Percentiles rank a stretch among this genome's conserved stretches.
These are phyloP conservation scores for Myotis planiceps DNA, from an alignment of 2,797 vertebrate genomes.

Conservation along the genomic window DNA sequence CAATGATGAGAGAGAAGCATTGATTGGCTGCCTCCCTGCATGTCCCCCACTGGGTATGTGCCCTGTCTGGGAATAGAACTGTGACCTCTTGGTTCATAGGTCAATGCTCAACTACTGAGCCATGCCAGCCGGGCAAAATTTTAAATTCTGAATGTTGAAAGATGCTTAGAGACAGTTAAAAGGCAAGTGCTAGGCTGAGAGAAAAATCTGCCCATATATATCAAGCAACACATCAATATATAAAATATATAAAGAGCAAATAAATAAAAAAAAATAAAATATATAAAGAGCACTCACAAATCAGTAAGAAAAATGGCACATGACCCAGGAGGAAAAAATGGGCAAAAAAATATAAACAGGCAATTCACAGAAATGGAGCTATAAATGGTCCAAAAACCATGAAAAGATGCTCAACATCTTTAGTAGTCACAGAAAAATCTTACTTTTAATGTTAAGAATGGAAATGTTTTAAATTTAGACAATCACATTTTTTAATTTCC, in stretches of 20 bases:
- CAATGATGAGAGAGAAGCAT: too few relatives aligned
- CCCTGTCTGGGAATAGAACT: too few relatives aligned
- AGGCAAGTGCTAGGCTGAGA: background rate
- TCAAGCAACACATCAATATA: background rate
- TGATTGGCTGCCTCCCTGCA: too few relatives aligned
- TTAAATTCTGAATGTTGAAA: background rate
- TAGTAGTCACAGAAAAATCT: background rate
- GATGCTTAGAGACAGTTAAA: background rate
- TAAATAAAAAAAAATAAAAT: too few relatives aligned
- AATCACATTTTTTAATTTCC: background rate
- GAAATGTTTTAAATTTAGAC: background rate
- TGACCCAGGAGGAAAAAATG: background rate
- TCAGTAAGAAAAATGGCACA: background rate
- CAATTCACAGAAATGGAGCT: background rate
- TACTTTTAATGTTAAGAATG: background rate
- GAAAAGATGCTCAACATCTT: background rate
- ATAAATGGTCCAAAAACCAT: background rate
- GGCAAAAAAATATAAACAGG: constrained; percentile 9
- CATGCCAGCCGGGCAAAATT: too few relatives aligned
- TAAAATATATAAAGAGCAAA: background rate
- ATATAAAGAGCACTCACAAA: background rate
- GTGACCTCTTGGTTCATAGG: too few relatives aligned
- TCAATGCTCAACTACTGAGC: too few relatives aligned
- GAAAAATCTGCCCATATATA: background rate
- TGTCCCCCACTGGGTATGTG: too few relatives aligned